These are phyloP conservation scores for Leptestheria dahalacensis DNA, from an alignment of 1,140 invertebrate genomes.

Conservation along the genomic window DNA sequence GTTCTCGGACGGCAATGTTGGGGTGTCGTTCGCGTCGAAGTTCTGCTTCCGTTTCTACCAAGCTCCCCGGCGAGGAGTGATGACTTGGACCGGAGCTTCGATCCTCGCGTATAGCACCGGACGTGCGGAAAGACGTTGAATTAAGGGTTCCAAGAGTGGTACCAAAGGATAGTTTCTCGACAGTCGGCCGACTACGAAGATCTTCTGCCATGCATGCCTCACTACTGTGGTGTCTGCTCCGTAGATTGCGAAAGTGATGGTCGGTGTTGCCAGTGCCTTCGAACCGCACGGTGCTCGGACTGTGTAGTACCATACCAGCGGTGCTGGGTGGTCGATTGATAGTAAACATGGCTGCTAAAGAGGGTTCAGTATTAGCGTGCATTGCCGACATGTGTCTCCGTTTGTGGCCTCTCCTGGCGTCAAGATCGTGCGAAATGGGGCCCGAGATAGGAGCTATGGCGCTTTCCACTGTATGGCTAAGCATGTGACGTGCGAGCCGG, in stretches of 20 bases:
- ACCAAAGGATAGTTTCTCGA: not conserved
- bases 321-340: constrained; percentile 13
- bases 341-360: not conserved
- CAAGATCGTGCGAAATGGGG: constrained; percentile 33
- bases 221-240: not conserved
- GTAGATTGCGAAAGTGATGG: not conserved
- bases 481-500: constrained; percentile 71
- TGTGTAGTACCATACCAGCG: constrained; percentile 25
- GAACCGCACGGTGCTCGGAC: constrained; percentile 15
- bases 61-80: not conserved
- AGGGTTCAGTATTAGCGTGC: constrained; percentile 1
- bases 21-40: not conserved
- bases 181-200: not conserved
- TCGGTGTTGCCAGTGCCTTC: not conserved
- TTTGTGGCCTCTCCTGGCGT: constrained; percentile 26
- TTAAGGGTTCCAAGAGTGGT: not conserved
- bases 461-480: constrained; percentile 72
- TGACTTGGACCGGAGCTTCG: not conserved
- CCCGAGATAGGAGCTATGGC: constrained; percentile 42
- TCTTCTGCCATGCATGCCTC: not conserved
- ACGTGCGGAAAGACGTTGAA: not conserved
- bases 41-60: not conserved
- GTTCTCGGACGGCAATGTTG: constrained; percentile 3
- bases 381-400: constrained; percentile 25
- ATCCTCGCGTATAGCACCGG: not conserved